Evolutionary conservation across 2,113 vertebrate species (phyloP), one percentile per base, ranked within the genome.

Genomic region (Albula glossodonta): DNA sequence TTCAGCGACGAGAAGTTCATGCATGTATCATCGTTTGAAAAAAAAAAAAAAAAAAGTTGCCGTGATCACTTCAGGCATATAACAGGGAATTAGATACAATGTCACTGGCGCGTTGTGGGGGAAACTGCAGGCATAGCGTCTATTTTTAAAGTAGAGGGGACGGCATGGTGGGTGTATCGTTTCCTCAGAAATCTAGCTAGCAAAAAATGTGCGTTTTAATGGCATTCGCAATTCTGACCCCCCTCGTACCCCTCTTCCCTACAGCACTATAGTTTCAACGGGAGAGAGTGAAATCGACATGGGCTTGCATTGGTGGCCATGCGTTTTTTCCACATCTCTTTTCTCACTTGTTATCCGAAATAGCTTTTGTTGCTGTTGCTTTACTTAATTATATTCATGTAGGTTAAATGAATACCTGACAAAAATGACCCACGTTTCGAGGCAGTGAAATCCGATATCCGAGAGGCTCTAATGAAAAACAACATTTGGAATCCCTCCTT

Each of bases 301-400:
- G 93, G 96, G 95, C 95, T 96, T 96, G 95, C 94, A 96, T 96
- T 96, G 92, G 92, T 96, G 95, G 95, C 96, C 95, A 95, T 97
- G 95, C 95, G 95, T 92, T 91, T 89, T 92, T 95, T 94, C 94
- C 94, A 90, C 87, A 87, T 90, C 91, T 92, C 90, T 89, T 89
- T 66, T 96, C 95, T 95, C 95, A 94, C 92, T 80, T 96, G 94
- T 96, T 96, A 96, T 96, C 95, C 96, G 95, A 96, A 95, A 95
- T 95, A 94, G 95, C 95, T 96, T 95, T 96, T 96, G 96, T 96
- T 96, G 94, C 95, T 96, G 95, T 96, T 96, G 95, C 95, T 96
- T 95, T 95, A 94, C 95, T 96, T 97, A 97, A 97, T 97, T 96
- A 98, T 96, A 98, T 97, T 96, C 97, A 97, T 97, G 96, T 97